Evolutionary conservation across 2,888 invertebrate species (phyloP).

Genomic region (Lamellibrachia satsuma): DNA sequence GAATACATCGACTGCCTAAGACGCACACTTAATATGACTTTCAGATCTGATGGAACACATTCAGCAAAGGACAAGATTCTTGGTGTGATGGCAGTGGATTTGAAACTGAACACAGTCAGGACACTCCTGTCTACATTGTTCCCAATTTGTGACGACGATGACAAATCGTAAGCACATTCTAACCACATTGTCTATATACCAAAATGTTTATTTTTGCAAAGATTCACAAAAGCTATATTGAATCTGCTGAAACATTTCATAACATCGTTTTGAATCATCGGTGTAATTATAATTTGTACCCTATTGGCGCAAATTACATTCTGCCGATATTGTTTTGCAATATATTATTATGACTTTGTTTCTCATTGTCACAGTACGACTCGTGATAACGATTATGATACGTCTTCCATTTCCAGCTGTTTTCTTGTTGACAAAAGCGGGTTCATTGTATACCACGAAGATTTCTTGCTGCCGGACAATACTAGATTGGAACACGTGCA

Average conservation of each 20-base stretch:
- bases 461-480: background rate
- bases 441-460: background rate
- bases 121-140: background rate
- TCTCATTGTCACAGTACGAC: too few species aligned
- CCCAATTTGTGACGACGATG: background rate
- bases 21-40: background rate
- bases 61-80: background rate
- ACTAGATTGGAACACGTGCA: background rate
- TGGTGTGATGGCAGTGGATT: background rate
- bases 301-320: too few species aligned
- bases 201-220: background rate
- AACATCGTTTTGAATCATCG: background rate
- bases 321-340: too few species aligned
- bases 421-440: background rate
- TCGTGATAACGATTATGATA: background rate
- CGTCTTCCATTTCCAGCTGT: background rate
- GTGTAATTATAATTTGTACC: background rate
- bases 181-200: background rate
- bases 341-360: too few species aligned
- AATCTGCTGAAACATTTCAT: background rate
- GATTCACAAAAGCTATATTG: background rate
- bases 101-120: conserved; percentile 1
- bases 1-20: background rate
- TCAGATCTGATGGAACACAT: background rate
- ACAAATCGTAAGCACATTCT: background rate